Evolutionary conservation across 2,113 vertebrate genomes (phyloP).

Genomic region (Sporophila hypoxantha): DNA sequence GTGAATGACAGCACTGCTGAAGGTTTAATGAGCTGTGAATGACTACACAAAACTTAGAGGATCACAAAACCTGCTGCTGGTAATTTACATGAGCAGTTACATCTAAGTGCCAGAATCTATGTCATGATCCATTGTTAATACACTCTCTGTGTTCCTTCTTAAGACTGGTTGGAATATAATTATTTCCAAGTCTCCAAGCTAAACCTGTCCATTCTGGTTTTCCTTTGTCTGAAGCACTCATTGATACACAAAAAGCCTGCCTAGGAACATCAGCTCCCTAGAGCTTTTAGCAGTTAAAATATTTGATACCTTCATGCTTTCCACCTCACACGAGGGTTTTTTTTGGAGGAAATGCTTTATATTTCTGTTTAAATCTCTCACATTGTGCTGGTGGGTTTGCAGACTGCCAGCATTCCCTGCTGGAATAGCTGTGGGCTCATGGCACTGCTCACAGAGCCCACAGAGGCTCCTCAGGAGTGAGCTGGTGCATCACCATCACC

Average conservation of each 20-base stretch:
- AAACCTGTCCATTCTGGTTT: slow-evolving; percentile 34
- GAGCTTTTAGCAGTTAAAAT: slow-evolving; percentile 18
- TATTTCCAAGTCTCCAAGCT: slow-evolving; percentile 22
- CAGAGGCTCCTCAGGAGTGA: neutral
- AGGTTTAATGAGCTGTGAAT: slow-evolving; percentile 55
- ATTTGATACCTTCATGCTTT: neutral
- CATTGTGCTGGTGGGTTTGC: neutral
- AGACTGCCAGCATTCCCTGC: neutral
- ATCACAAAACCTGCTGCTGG: slow-evolving; percentile 35
- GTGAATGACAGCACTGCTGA: slow-evolving; percentile 15
- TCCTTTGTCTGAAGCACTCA: neutral
- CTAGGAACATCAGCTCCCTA: neutral
- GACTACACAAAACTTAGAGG: slow-evolving; percentile 26
- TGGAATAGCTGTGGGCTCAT: neutral
- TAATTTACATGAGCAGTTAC: slow-evolving; percentile 48
- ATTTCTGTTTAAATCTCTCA: neutral
- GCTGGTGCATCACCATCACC: neutral
- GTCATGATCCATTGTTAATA: slow-evolving; percentile 33
- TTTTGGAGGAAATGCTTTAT: neutral
- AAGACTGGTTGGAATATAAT: neutral
- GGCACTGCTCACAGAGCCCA: neutral
- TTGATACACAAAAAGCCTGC: neutral
- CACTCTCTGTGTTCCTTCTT: neutral
- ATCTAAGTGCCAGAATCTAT: slow-evolving; percentile 15
- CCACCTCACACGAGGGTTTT: neutral